Evolutionary conservation across 2,797 vertebrate genomes (phyloP), one percentile per base, ranked within the genome.

Genomic region (Microctenopoma lineatum): DNA sequence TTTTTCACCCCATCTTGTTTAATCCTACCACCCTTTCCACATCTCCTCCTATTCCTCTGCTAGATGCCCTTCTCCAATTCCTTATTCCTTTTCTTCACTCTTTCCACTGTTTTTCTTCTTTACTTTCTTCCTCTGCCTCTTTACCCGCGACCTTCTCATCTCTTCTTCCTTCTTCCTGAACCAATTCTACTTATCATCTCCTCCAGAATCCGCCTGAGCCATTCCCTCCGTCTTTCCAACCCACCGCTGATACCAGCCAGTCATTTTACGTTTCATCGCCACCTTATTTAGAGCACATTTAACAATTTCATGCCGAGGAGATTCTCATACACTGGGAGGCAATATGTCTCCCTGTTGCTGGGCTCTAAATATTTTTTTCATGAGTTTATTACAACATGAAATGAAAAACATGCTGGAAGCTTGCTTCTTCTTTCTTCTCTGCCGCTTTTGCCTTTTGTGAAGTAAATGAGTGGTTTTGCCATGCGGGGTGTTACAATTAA

Each of bases 311-410:
- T 68, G 69, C 59, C 2, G 7, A 27, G 25, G 21, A 68, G 69
- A 39, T 65, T 76, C 69, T 59, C 62, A 13, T 36, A 27, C 61
- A 61, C 65, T 21, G 12, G 36, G 38, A 73, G 60, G 65, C 39
- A 59, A 68, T 18, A 61, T n/a, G 51, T 59, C 38, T 56, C 65
- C 51, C 54, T 73, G 69, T 72, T 72, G 70, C 45, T 39, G 10
- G 51, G 59, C 65, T 61, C 36, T 46, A 63, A 58, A 67, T 70
- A 64, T 67, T 75, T 70, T 66, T 58, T 67, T 70, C 39, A 70
- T 50, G 59, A 55, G 58, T 80, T 81, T 68, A 79, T 83, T 75
- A 70, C 72, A 66, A 72, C 34, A 75, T 70, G 34, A 83, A 80
- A 74, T 1, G 6, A 56, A 53, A 58, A 27, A 16, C 9, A 29